Conservation (phyloP, 2,797 vertebrate species). For the Macropus fuliginosus region DNA sequence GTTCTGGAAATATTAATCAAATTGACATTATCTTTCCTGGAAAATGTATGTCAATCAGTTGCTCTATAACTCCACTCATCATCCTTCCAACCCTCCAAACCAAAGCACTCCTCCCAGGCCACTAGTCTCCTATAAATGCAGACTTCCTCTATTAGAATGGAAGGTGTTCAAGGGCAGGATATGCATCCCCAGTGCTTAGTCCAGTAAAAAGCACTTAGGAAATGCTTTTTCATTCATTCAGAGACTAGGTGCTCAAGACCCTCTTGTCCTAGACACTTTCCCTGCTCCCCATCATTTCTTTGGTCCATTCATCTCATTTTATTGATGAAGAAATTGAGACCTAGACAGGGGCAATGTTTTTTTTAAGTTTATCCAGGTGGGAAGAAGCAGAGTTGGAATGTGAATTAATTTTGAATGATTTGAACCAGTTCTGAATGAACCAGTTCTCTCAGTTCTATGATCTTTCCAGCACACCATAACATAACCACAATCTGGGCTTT, state of each 20-base stretch:
- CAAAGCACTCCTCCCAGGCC: neutral
- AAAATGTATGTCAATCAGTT: neutral
- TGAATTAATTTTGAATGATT: neutral
- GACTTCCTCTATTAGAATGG: neutral
- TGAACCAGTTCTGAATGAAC: neutral
- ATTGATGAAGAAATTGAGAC: neutral
- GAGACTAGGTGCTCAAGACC: neutral
- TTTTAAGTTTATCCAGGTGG: neutral
- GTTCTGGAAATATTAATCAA: neutral
- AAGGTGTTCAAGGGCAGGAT: neutral
- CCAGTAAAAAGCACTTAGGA: neutral
- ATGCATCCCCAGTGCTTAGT: neutral
- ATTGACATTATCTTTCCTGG: neutral
- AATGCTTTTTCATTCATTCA: neutral
- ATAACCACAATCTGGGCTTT: neutral
- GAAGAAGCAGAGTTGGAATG: neutral
- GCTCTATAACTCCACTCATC: neutral
- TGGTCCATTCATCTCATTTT: neutral
- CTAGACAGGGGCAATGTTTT: neutral
- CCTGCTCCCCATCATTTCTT: neutral
- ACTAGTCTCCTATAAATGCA: neutral
- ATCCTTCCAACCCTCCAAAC: neutral
- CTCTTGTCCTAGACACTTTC: neutral
- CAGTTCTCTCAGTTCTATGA: neutral
- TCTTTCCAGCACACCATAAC: neutral